phyloP scores from a whole-genome alignment of 2,888 invertebrate species.

The Leucophenga montana region DNA sequence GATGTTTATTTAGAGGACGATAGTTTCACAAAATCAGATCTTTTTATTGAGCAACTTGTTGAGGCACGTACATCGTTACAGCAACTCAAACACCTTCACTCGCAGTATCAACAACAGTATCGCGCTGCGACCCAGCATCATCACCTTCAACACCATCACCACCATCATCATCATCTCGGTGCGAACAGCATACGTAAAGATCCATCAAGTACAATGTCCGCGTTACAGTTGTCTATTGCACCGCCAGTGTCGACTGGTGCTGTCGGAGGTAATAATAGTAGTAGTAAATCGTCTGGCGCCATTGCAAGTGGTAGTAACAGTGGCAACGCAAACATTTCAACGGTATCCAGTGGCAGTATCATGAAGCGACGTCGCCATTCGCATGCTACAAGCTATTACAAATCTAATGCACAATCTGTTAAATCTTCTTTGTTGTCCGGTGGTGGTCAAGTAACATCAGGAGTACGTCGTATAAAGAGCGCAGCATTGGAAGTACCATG shows the following conservation, averaged over 20 bases:
- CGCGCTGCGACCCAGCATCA: conserved; percentile 47
- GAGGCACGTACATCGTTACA: conserved; percentile 43
- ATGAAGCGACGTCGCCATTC: conserved; percentile 73
- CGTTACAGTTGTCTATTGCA: conserved; percentile 75
- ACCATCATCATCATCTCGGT: conserved; percentile 51
- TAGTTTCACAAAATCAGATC: conserved; percentile 72
- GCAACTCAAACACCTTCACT: conserved; percentile 30
- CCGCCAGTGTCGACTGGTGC: conserved; percentile 30
- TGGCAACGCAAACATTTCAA: not conserved
- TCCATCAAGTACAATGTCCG: conserved; percentile 79
- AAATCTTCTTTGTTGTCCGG: conserved; percentile 46
- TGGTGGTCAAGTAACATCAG: conserved; percentile 46
- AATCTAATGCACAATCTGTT: conserved; percentile 47
- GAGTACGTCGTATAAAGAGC: conserved; percentile 80
- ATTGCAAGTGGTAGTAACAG: not conserved
- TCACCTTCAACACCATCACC: conserved; percentile 53
- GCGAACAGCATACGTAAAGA: conserved; percentile 76
- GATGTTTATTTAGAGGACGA: conserved; percentile 72
- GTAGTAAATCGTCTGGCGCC: conserved; percentile 36
- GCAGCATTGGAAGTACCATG: conserved; percentile 82
- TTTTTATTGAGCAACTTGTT: conserved; percentile 70
- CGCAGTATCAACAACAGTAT: conserved; percentile 41
- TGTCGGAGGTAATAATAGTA: conserved; percentile 19
- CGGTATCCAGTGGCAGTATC: conserved; percentile 33
- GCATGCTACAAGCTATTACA: conserved; percentile 69